Evolutionary conservation across 1,140 invertebrate genomes (phyloP).

Genomic region (Sipha flava): DNA sequence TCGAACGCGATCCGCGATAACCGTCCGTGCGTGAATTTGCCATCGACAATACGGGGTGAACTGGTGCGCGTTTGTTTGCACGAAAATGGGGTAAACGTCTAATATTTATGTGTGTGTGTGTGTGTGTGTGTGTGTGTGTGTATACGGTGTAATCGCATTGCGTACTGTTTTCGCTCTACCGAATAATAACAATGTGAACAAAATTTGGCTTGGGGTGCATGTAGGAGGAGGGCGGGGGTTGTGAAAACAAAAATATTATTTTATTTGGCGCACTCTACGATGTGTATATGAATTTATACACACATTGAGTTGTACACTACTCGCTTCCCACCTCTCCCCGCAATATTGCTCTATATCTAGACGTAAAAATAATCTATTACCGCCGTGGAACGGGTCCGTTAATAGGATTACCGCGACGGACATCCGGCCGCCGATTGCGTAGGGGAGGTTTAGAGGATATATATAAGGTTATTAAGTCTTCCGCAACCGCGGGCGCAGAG

Average conservation of each 20-base stretch:
- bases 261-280: no score
- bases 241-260: slow-evolving; percentile 1
- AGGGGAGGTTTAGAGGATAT: background rate
- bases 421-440: background rate
- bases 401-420: background rate
- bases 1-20: no score
- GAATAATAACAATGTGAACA: background rate
- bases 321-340: background rate
- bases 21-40: no score
- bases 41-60: no score
- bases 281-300: no score
- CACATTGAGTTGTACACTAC: no score
- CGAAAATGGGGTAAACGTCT: background rate
- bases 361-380: slow-evolving; percentile 5
- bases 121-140: no score
- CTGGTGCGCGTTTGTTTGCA: no score
- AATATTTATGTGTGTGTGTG: no score
- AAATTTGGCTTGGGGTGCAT: no score
- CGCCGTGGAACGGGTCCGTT: background rate
- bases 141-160: background rate
- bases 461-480: background rate
- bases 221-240: background rate
- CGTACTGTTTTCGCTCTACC: background rate
- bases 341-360: background rate
- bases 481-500: background rate